Conservation (phyloP, 2,113 vertebrate species). For the Aepyceros melampus region DNA sequence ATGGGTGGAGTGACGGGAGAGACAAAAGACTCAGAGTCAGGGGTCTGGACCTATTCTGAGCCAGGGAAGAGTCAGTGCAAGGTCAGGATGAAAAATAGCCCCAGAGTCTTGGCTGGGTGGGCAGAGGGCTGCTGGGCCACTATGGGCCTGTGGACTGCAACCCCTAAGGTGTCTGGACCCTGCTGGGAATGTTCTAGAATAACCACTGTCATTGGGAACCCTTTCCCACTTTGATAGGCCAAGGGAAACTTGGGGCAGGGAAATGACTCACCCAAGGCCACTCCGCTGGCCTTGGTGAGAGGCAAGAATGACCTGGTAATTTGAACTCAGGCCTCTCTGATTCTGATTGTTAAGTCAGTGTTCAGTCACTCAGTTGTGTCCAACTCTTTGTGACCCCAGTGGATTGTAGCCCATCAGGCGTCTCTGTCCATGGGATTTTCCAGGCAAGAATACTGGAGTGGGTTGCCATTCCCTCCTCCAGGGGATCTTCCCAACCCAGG, state of each 20-base stretch:
- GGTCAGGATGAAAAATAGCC: neutral
- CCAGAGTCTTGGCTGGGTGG: neutral
- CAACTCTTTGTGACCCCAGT: neutral
- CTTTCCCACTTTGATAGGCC: neutral
- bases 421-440: neutral
- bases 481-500: neutral
- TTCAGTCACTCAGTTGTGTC: neutral
- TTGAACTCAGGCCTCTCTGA: neutral
- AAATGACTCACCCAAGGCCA: neutral
- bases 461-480: neutral
- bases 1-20: neutral
- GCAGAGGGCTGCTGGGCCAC: neutral
- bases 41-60: neutral
- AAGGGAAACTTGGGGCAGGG: neutral
- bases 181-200: neutral
- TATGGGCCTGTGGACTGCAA: neutral
- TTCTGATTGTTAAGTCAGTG: neutral
- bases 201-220: neutral
- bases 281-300: neutral
- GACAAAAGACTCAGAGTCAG: neutral
- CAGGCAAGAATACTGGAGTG: neutral
- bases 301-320: fast-evolving
- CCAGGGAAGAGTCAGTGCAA: neutral
- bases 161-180: neutral
- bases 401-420: neutral